Conservation (phyloP, 2,797 vertebrate genomes). For the Eulemur rubriventer region DNA sequence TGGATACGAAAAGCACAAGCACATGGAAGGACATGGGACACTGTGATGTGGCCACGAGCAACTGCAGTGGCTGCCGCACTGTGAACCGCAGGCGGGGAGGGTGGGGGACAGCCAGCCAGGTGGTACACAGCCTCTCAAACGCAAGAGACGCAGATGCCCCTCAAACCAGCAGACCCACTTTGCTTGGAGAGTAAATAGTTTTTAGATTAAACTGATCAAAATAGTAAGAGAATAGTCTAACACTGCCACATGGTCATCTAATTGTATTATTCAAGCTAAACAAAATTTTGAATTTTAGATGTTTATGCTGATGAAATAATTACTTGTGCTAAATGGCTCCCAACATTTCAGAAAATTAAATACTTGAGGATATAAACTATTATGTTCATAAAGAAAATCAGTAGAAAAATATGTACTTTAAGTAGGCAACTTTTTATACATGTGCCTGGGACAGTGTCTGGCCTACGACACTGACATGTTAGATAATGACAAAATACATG, state of each 20-base stretch:
- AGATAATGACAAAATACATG: background rate
- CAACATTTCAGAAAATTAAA: background rate
- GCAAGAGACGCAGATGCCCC: background rate
- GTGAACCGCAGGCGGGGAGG: background rate
- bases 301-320: background rate
- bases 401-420: background rate
- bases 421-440: background rate
- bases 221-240: background rate
- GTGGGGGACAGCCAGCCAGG: background rate
- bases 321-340: background rate
- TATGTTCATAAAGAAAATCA: conserved; percentile 1
- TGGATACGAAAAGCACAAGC: background rate
- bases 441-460: background rate
- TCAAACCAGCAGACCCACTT: background rate
- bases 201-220: background rate
- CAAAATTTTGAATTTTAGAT: background rate
- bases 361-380: background rate
- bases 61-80: background rate
- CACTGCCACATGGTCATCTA: background rate
- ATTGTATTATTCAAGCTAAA: background rate
- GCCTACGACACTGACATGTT: background rate
- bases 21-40: background rate
- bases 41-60: background rate
- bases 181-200: background rate
- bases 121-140: background rate